phyloP scores from a whole-genome alignment of 2,113 vertebrate genomes.

The Mormyrus lacerda region DNA sequence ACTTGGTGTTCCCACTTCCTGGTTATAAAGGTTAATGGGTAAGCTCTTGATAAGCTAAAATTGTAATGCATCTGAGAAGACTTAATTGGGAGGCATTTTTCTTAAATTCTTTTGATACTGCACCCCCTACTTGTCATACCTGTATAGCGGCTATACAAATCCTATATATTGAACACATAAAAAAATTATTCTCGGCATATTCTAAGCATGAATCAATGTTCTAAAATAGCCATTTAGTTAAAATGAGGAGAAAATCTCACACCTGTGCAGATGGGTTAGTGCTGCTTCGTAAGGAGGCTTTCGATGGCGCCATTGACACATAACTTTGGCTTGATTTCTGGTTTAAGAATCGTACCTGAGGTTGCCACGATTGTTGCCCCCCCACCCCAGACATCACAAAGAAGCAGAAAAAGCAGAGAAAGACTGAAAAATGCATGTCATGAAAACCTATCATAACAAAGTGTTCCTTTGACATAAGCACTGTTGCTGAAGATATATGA shows the following conservation, averaged over 20 bases:
- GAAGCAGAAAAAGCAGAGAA: not conserved
- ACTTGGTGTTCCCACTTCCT: slow-evolving; percentile 37
- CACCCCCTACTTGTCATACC: slow-evolving; percentile 45
- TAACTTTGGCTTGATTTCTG: not conserved
- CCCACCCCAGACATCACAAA: not conserved
- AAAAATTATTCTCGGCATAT: not conserved
- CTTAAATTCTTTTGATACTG: slow-evolving; percentile 57
- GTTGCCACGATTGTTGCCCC: not conserved
- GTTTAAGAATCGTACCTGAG: not conserved
- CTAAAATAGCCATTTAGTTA: not conserved
- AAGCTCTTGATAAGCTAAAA: slow-evolving; percentile 43
- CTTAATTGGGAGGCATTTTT: slow-evolving; percentile 44
- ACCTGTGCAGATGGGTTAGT: not conserved
- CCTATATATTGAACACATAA: not conserved
- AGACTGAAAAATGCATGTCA: not conserved
- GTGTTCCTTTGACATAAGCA: not conserved
- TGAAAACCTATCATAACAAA: not conserved
- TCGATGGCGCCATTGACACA: not conserved
- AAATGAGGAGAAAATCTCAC: not conserved
- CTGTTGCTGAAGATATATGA: not conserved
- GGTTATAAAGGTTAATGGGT: slow-evolving; percentile 48
- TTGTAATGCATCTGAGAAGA: slow-evolving; percentile 51
- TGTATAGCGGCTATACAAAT: no score
- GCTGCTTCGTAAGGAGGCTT: not conserved
- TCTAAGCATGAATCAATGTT: not conserved